Conservation (phyloP, 2,797 vertebrate species). For the Parambassis ranga region DNA sequence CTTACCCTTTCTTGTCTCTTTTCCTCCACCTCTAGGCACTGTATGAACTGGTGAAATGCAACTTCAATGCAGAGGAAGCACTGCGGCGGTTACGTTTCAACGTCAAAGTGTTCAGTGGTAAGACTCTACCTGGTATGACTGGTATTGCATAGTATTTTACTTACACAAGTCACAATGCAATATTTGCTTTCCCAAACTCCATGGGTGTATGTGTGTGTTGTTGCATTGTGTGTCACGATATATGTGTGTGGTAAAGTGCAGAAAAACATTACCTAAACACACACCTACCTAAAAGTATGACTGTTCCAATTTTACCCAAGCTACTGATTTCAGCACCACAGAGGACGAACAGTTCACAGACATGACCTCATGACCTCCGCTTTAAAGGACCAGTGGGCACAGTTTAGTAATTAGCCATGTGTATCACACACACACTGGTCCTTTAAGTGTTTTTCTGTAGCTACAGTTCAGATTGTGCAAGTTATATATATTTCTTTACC, state of each 20-base stretch:
- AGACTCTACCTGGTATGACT: conserved; percentile 42
- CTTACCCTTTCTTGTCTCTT: not conserved
- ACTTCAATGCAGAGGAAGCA: conserved; percentile 92
- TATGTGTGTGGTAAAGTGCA: no score
- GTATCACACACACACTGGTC: no score
- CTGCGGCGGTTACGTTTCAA: conserved; percentile 91
- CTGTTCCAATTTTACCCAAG: not conserved
- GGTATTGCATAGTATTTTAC: not conserved
- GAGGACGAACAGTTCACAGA: not conserved
- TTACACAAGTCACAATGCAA: not conserved
- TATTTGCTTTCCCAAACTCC: no score
- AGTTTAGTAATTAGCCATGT: not conserved
- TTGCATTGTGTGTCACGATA: no score
- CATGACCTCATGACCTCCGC: not conserved
- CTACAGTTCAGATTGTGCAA: not conserved
- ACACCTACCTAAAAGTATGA: not conserved
- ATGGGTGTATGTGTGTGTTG: no score
- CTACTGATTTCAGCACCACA: not conserved
- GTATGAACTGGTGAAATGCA: conserved; percentile 95
- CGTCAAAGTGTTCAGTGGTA: conserved; percentile 93
- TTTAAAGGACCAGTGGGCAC: not conserved
- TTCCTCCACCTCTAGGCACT: conserved; percentile 80
- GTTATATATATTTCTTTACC: no score
- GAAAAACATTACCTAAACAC: no score
- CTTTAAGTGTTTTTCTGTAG: not conserved